These are phyloP conservation scores for Saimiri boliviensis DNA, from an alignment of 2,113 vertebrate genomes.

Conservation along the genomic window DNA sequence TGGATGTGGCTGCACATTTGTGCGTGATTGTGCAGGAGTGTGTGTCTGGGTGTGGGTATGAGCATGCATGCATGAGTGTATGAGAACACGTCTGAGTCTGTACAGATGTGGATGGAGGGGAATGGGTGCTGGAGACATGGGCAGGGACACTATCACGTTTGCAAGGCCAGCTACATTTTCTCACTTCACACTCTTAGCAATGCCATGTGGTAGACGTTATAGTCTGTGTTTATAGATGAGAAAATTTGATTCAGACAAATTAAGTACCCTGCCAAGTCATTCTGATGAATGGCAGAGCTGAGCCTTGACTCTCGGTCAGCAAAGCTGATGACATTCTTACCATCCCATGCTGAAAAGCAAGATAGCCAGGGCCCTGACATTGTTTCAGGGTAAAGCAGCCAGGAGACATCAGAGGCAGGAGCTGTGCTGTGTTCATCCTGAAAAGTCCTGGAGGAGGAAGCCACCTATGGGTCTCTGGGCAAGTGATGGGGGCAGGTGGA, in stretches of 20 bases:
- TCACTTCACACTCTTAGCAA: accelerated
- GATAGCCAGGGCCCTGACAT: neutral
- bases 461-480: neutral
- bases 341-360: neutral
- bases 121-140: neutral
- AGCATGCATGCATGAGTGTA: neutral
- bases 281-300: neutral
- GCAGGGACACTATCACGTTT: neutral
- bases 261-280: neutral
- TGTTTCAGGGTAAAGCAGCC: neutral
- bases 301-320: neutral
- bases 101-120: neutral
- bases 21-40: neutral
- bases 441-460: neutral
- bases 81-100: neutral
- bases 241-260: neutral
- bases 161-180: neutral
- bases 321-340: neutral
- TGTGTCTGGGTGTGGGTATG: neutral
- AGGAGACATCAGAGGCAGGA: accelerated
- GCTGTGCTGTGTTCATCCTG: neutral
- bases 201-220: accelerated
- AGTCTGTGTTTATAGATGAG: neutral
- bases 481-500: neutral
- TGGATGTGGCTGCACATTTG: neutral